Evolutionary conservation across 2,797 vertebrate genomes (phyloP).

Genomic region (Galagoides demidoff): DNA sequence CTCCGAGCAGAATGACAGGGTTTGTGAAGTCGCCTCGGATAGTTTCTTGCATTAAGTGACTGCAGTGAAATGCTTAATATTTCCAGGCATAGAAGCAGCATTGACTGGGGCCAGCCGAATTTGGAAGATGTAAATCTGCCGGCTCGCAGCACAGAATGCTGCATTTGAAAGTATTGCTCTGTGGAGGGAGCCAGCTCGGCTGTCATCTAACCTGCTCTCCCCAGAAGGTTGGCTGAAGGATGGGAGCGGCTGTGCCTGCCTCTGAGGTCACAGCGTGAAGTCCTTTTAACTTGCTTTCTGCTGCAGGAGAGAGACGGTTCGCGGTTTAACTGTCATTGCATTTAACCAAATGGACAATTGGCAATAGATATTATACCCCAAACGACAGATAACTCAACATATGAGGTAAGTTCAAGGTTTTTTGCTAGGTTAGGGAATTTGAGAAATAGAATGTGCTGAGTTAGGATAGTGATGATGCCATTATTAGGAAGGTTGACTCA

Average conservation of each 20-base stretch:
- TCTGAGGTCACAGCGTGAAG: conserved; percentile 92
- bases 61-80: conserved; percentile 88
- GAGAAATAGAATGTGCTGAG: conserved; percentile 79
- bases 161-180: conserved; percentile 84
- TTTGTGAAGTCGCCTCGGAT: conserved; percentile 86
- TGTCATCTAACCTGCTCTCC: conserved; percentile 86
- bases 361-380: conserved; percentile 79
- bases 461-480: conserved; percentile 76
- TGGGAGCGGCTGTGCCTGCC: conserved; percentile 84
- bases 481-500: conserved; percentile 71
- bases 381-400: conserved; percentile 73
- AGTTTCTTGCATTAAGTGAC: conserved; percentile 87
- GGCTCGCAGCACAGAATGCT: conserved; percentile 84
- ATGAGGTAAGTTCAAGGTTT: conserved; percentile 86
- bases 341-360: conserved; percentile 78
- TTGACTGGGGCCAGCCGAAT: conserved; percentile 83
- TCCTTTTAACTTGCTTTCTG: conserved; percentile 89
- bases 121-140: conserved; percentile 83
- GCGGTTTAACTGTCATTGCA: conserved; percentile 69
- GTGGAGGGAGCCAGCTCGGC: conserved; percentile 78
- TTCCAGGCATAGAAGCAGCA: conserved; percentile 86
- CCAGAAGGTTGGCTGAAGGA: conserved; percentile 85
- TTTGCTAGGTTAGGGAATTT: conserved; percentile 77
- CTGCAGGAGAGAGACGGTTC: conserved; percentile 86
- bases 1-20: conserved; percentile 84